phyloP scores from a whole-genome alignment of 2,797 vertebrate genomes.

The Acanthurus tractus region DNA sequence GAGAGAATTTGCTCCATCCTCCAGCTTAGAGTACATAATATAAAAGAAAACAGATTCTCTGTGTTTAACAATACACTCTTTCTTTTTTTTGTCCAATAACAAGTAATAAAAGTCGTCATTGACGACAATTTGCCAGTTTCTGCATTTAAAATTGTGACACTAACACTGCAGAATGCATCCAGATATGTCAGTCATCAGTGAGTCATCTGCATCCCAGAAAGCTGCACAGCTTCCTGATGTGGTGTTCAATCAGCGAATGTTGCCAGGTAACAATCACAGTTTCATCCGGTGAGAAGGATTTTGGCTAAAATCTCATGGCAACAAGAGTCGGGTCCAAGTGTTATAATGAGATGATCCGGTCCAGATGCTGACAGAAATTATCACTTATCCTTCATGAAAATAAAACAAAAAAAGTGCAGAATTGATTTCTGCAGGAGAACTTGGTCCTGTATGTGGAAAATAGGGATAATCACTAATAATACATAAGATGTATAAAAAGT shows the following conservation, averaged over 20 bases:
- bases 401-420: conserved; percentile 18
- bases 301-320: conserved; percentile 32
- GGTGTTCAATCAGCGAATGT: conserved; percentile 58
- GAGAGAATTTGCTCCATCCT: not conserved
- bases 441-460: not conserved
- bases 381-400: conserved; percentile 14
- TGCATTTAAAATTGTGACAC: not conserved
- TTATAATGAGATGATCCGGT: conserved; percentile 33
- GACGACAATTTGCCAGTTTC: not conserved
- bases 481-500: not conserved
- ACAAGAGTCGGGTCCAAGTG: conserved; percentile 31
- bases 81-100: not conserved
- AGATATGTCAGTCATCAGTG: conserved; percentile 46
- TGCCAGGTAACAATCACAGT: conserved; percentile 67
- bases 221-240: conserved; percentile 41
- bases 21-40: conserved; percentile 1
- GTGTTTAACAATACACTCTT: not conserved
- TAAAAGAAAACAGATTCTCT: not conserved
- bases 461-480: not conserved
- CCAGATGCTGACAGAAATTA: conserved; percentile 29
- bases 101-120: not conserved
- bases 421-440: conserved; percentile 4
- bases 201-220: conserved; percentile 53
- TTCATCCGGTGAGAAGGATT: conserved; percentile 52
- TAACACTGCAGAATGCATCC: not conserved